Base-by-base conservation (phyloP, 30 jellyfish, hydroid and myxozoan species). In the Aurelia sp. region DNA sequence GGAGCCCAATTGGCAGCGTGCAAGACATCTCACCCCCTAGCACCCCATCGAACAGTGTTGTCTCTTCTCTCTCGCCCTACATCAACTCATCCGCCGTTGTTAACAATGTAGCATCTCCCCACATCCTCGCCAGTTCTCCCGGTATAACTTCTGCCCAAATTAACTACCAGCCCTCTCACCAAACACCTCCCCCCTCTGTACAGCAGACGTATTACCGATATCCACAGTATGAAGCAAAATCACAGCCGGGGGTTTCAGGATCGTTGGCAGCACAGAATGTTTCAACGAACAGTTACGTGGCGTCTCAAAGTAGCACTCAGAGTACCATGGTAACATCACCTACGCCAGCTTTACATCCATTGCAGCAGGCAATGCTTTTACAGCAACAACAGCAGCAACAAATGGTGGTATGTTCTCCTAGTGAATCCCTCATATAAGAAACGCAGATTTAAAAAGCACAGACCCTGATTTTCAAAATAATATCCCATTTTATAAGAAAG, bases 11-110 rank as follows among this genome's bases (percentile, higher is more conserved):
- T 73, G 94, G 94, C 73, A 79, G 88, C 41, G 92, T 93, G 31
- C 98, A 93, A 72, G 98, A 93, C 78, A 93, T 93, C 35, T 93
- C 98, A 20, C 97, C 98, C 17, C 97, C 98, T 41, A 89, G 96
- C 81, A 85, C 98, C 73, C 98, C 98, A 76, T 88, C 98, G 83
- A 83, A 87, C 85, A 88, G 94, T 62, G 88, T 75, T 30, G 76
- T 87, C 66, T 47, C 92, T 16, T 66, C 89, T 62, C 86, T 88
- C 30, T 88, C 96, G 70, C 96, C 96, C 48, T 78, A 68, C 74
- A 84, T 86, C 74, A 86, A 86, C 64, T 65, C 95, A 13, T 74
- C 95, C 11, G 11, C 95, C 3, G 65, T 84, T 11, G 87, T 60
- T 15, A 86, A 63, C 81, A 91, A 71, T 67, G 59, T 86, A 18